These are phyloP conservation scores for Ricordea florida DNA, from an alignment of 92 coral and sea anemone species.

Conservation along the genomic window DNA sequence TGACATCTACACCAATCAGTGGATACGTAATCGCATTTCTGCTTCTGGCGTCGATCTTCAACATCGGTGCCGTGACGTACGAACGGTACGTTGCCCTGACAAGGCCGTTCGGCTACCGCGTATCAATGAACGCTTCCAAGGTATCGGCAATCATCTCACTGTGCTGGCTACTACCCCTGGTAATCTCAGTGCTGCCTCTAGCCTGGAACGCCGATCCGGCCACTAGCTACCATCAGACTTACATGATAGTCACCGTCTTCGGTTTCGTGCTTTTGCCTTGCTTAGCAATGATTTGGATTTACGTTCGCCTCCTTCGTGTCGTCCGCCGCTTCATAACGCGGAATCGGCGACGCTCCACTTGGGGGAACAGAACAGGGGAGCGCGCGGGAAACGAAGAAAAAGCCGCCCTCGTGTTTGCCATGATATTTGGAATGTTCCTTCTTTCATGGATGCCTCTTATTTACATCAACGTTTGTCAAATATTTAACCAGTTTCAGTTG, in stretches of 20 bases:
- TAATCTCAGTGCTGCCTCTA: conserved; percentile 69
- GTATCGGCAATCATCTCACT: conserved; percentile 49
- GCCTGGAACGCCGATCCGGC: conserved; percentile 69
- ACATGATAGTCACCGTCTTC: conserved; percentile 64
- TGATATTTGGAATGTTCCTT: conserved; percentile 72
- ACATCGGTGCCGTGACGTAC: conserved; percentile 86
- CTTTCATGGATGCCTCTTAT: conserved; percentile 81
- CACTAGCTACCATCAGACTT: conserved; percentile 61
- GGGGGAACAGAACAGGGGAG: conserved; percentile 84
- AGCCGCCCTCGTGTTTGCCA: conserved; percentile 70
- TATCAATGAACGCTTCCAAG: conserved; percentile 63
- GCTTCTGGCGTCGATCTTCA: conserved; percentile 81
- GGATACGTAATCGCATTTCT: conserved; percentile 77
- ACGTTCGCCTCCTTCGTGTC: conserved; percentile 69
- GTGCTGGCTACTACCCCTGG: conserved; percentile 67
- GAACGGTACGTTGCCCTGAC: conserved; percentile 84
- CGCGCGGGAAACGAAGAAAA: conserved; percentile 80
- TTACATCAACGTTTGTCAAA: conserved; percentile 69
- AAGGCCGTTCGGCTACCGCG: conserved; percentile 75
- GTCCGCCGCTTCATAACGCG: conserved; percentile 78
- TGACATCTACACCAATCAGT: conserved; percentile 46
- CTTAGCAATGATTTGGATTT: conserved; percentile 72
- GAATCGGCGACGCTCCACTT: conserved; percentile 74
- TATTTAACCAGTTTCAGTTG: conserved; percentile 55
- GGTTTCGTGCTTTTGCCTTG: conserved; percentile 74